These are phyloP conservation scores for Drosophila histrio DNA, from an alignment of 2,888 invertebrate genomes.

Conservation along the genomic window DNA sequence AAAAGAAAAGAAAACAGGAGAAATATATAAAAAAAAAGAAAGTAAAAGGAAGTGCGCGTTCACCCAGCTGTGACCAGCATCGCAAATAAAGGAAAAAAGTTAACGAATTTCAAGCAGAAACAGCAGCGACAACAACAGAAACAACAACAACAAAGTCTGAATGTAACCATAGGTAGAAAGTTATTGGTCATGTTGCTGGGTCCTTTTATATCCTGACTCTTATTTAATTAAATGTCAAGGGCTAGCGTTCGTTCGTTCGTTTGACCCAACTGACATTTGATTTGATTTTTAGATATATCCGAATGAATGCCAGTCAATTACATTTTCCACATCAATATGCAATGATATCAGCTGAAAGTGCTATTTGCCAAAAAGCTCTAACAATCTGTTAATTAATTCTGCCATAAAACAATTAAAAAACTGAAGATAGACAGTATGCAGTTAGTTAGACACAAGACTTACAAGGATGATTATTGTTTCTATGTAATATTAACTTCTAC, in stretches of 20 bases:
- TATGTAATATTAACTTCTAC: too few relatives aligned
- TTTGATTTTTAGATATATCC: slow-evolving; percentile 39
- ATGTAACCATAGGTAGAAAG: slow-evolving; percentile 47
- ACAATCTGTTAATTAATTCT: too few relatives aligned
- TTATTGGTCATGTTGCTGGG: slow-evolving; percentile 49
- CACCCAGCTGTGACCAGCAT: slow-evolving; percentile 76
- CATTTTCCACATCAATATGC: background rate
- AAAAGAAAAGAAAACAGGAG: slow-evolving; percentile 13
- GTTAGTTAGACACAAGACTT: too few relatives aligned
- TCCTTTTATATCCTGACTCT: slow-evolving; percentile 38
- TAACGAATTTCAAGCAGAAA: slow-evolving; percentile 56
- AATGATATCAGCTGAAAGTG: background rate
- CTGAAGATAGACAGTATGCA: too few relatives aligned
- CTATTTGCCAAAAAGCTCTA: too few relatives aligned
- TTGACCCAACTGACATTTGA: slow-evolving; percentile 49
- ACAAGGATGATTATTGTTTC: too few relatives aligned
- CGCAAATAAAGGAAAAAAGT: slow-evolving; percentile 75
- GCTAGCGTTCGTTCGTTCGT: slow-evolving; percentile 23
- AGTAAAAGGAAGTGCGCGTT: slow-evolving; percentile 66
- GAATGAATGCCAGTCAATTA: slow-evolving; percentile 15
- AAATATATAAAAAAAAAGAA: slow-evolving; percentile 16
- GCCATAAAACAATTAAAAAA: too few relatives aligned
- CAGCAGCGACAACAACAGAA: slow-evolving; percentile 9
- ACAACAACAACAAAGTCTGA: slow-evolving; percentile 23
- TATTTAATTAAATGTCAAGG: slow-evolving; percentile 79